A percentile compares a stretch with the other conserved stretches of the same genome.
Evolutionary conservation across 2,113 vertebrate species (phyloP).

Genomic region (Entosphenus tridentatus): DNA sequence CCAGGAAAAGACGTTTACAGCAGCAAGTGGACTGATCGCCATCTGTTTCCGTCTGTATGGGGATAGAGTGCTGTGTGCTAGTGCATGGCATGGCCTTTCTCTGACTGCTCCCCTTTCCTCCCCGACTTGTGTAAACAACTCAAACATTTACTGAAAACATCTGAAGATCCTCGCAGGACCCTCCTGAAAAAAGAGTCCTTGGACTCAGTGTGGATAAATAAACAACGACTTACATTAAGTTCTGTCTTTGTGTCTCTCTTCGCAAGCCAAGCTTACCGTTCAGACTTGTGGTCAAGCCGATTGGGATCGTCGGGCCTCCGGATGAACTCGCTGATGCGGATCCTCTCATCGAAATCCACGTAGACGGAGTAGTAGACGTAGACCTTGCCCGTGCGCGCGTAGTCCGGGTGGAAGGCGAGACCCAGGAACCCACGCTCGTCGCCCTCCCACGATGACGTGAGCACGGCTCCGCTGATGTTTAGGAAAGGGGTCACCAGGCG

Average conservation of each 20-base stretch:
- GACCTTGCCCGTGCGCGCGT: slow-evolving; percentile 50
- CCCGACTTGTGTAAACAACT: not conserved
- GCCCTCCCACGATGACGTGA: slow-evolving; percentile 84
- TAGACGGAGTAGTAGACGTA: slow-evolving; percentile 80
- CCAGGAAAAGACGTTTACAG: no score
- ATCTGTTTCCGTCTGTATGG: no score
- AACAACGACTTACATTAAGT: not conserved
- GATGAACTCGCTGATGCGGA: slow-evolving; percentile 78
- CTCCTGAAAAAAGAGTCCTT: no score
- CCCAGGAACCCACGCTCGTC: slow-evolving; percentile 82
- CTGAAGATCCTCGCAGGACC: slow-evolving; percentile 7
- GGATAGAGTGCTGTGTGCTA: no score
- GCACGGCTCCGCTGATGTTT: slow-evolving; percentile 49
- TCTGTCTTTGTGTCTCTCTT: not conserved
- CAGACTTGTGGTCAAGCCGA: slow-evolving; percentile 53
- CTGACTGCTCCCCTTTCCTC: no score
- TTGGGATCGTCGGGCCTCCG: slow-evolving; percentile 49
- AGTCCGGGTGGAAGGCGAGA: slow-evolving; percentile 53
- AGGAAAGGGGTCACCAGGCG: slow-evolving; percentile 51
- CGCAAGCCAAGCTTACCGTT: slow-evolving; percentile 36
- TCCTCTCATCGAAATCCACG: slow-evolving; percentile 41
- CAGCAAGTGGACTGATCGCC: no score
- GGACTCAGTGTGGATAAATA: no score
- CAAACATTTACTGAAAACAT: not conserved
- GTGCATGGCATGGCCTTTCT: no score